Evolutionary conservation across 1,140 invertebrate species (phyloP).

Genomic region (Hypsibius dujardini): DNA sequence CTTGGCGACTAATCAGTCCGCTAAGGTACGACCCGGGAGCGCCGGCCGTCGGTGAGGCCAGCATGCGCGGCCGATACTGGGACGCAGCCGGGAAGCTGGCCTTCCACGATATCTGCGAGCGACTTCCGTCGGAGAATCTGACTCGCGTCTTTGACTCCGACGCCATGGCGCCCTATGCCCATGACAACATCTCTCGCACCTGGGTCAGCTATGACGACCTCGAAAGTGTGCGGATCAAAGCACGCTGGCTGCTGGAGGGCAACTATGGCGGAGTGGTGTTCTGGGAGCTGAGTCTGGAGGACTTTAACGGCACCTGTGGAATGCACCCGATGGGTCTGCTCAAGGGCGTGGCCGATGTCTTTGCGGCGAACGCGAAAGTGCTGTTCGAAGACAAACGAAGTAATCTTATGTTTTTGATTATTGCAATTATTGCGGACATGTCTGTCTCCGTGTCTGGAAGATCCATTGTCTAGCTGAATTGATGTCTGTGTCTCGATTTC

Average conservation of each 20-base stretch:
- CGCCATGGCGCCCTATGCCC: slow-evolving; percentile 17
- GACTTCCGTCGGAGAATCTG: neutral
- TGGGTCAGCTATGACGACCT: slow-evolving; percentile 19
- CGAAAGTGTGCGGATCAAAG: slow-evolving; percentile 24
- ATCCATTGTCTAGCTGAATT: too few species aligned
- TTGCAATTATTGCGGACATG: too few species aligned
- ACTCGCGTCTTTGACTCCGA: slow-evolving; percentile 16
- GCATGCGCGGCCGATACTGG: slow-evolving; percentile 40
- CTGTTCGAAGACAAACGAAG: neutral
- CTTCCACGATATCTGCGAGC: slow-evolving; percentile 54
- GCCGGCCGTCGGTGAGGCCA: slow-evolving; percentile 66
- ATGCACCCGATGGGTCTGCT: slow-evolving; percentile 30
- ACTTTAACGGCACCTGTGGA: slow-evolving; percentile 55
- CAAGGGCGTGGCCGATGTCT: neutral
- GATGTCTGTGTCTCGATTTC: too few species aligned
- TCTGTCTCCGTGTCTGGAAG: too few species aligned
- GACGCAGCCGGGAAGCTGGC: slow-evolving; percentile 69
- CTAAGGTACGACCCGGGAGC: slow-evolving; percentile 67
- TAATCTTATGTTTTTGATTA: too few species aligned
- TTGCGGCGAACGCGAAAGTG: neutral
- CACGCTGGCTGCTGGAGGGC: slow-evolving; percentile 61
- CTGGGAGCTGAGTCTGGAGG: slow-evolving; percentile 91
- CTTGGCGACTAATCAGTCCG: slow-evolving; percentile 67
- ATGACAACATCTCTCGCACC: neutral
- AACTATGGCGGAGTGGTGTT: slow-evolving; percentile 85